Evolutionary conservation across 2,113 vertebrate species (phyloP).

Genomic region (Corythaixoides concolor): DNA sequence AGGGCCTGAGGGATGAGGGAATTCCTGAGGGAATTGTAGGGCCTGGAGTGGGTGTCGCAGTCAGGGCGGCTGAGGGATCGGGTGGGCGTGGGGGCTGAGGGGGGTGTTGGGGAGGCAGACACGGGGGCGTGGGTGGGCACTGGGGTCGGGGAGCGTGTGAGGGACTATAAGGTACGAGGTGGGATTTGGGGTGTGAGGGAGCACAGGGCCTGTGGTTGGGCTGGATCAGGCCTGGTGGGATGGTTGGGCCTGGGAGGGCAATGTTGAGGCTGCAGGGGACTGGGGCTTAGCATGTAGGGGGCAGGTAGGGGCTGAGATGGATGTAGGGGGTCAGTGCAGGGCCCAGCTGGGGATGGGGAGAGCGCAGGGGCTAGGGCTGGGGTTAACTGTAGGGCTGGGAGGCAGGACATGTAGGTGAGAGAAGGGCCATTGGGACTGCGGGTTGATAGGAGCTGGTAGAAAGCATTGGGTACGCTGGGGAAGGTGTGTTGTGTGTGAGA

Average conservation of each 20-base stretch:
- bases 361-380: background rate
- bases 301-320: background rate
- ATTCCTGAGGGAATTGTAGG: no score
- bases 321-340: background rate
- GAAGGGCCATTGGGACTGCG: background rate
- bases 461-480: background rate
- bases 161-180: no score
- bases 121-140: background rate
- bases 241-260: no score
- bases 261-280: background rate
- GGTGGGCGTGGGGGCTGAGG: no score
- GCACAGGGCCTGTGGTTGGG: background rate
- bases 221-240: background rate
- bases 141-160: background rate
- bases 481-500: background rate
- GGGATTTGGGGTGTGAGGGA: background rate
- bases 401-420: background rate
- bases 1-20: background rate
- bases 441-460: background rate
- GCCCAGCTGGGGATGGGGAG: background rate
- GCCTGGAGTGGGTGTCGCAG: background rate
- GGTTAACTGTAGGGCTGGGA: background rate
- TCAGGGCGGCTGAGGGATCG: rapidly evolving
- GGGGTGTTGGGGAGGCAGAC: background rate
- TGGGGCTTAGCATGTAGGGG: background rate